Percentiles rank a stretch among this genome's conserved stretches.
These are phyloP conservation scores for Andinoacara biseriatus DNA, from an alignment of 2,113 vertebrate species.

Conservation along the genomic window DNA sequence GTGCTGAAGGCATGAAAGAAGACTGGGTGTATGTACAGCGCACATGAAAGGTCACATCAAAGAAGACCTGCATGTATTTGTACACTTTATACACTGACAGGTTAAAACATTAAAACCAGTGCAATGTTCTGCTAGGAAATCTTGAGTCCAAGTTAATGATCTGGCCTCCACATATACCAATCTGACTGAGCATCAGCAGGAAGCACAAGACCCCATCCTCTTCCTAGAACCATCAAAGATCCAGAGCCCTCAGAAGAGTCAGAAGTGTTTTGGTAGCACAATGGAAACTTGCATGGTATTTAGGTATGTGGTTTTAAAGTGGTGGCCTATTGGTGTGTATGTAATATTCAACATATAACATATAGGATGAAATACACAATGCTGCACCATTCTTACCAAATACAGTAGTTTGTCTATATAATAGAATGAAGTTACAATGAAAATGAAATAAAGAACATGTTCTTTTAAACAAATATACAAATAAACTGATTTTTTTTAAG, in stretches of 20 bases:
- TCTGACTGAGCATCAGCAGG: not conserved
- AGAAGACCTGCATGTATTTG: not conserved
- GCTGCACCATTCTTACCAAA: not conserved
- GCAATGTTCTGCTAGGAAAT: not conserved
- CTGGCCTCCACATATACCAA: not conserved
- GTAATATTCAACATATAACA: not conserved
- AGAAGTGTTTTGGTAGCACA: not conserved
- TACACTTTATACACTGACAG: not conserved
- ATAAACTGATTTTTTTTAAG: constrained; percentile 1
- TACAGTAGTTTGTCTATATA: not conserved
- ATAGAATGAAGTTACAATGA: not conserved
- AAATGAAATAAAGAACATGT: not conserved
- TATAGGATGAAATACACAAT: not conserved
- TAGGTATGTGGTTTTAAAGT: not conserved
- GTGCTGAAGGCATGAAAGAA: not conserved
- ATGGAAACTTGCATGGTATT: not conserved
- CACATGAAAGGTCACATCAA: not conserved
- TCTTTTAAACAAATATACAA: not conserved
- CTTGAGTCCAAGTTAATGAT: not conserved
- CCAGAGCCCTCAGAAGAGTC: not conserved
- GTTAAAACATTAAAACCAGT: constrained; percentile 1
- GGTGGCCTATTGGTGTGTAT: not conserved
- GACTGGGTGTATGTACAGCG: not conserved
- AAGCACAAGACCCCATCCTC: not conserved
- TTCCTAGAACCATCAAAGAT: not conserved